A percentile compares a stretch with the other conserved stretches of the same genome.
phyloP scores from a whole-genome alignment of 2,888 invertebrate genomes.

The Myopa tessellatipennis region DNA sequence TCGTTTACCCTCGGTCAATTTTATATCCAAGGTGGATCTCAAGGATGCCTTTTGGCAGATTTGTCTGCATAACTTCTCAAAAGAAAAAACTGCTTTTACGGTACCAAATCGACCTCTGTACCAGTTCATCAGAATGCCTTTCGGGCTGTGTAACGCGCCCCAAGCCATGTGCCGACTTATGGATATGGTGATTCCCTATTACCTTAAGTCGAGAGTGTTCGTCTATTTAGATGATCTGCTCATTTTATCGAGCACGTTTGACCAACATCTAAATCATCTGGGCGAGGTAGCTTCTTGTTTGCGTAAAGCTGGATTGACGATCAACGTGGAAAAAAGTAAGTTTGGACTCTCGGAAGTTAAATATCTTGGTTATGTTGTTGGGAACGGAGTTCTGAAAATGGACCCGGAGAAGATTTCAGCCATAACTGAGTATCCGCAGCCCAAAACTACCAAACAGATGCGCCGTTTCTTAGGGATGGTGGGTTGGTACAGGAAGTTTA shows the following conservation, averaged over 20 bases:
- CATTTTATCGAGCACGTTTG: conserved; percentile 33
- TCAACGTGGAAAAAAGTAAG: conserved; percentile 36
- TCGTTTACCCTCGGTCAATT: conserved; percentile 38
- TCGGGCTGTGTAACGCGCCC: neutral
- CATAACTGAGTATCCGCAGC: conserved; percentile 34
- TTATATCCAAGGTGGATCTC: conserved; percentile 38
- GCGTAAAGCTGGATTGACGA: conserved; percentile 32
- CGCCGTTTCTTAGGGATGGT: conserved; percentile 40
- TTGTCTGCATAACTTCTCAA: conserved; percentile 19
- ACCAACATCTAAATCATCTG: conserved; percentile 28
- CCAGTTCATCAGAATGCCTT: no score
- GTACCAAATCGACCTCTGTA: conserved; percentile 23
- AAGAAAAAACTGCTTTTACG: conserved; percentile 40
- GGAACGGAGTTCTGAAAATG: conserved; percentile 26
- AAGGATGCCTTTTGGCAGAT: conserved; percentile 42
- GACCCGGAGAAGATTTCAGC: conserved; percentile 38
- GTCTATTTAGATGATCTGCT: conserved; percentile 45
- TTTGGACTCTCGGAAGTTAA: conserved; percentile 34
- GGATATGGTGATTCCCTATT: conserved; percentile 43
- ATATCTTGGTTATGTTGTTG: conserved; percentile 39
- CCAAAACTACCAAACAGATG: conserved; percentile 27
- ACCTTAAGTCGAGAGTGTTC: conserved; percentile 38
- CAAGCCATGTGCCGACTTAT: conserved; percentile 44
- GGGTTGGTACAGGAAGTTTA: conserved; percentile 36
- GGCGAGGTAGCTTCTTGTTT: conserved; percentile 35